These are phyloP conservation scores for Neoniphon sammara DNA, from an alignment of 2,797 vertebrate genomes.

Conservation along the genomic window DNA sequence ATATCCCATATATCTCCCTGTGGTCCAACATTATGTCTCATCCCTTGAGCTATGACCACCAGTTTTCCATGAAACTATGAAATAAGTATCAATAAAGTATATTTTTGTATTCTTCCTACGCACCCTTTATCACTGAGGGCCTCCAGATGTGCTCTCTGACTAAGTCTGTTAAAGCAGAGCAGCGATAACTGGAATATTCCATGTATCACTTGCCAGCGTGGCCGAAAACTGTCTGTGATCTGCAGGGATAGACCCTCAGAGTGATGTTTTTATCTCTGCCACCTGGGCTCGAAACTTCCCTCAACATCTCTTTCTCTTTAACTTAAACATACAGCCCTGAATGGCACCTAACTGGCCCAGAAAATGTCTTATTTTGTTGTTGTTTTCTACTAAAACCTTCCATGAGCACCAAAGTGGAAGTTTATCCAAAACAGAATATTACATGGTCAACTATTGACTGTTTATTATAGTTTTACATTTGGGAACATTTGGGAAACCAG, in stretches of 20 bases:
- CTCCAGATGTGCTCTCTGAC: constrained; percentile 77
- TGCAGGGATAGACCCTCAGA: constrained; percentile 59
- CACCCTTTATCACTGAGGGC: constrained; percentile 67
- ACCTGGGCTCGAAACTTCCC: constrained; percentile 57
- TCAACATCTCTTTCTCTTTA: constrained; percentile 11
- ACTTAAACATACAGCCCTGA: constrained; percentile 17
- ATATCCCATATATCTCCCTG: constrained; percentile 40
- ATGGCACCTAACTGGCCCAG: not conserved
- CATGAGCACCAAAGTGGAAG: constrained; percentile 27
- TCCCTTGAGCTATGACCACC: constrained; percentile 43
- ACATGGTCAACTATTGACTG: constrained; percentile 37
- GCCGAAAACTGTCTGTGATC: constrained; percentile 62
- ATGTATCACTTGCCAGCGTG: constrained; percentile 59
- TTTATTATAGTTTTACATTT: constrained; percentile 52
- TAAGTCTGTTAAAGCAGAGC: constrained; percentile 55
- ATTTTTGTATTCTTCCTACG: constrained; percentile 57
- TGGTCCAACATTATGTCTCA: constrained; percentile 58
- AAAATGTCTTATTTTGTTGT: not conserved
- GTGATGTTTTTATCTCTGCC: constrained; percentile 71
- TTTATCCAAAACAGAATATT: not conserved
- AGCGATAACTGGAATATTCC: constrained; percentile 70
- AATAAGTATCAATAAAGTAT: constrained; percentile 67
- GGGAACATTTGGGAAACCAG: constrained; percentile 12
- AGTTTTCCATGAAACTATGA: constrained; percentile 55
- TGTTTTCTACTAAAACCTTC: constrained; percentile 6